Evolutionary conservation across 2,113 vertebrate species (phyloP), one percentile per base, ranked within the genome.

Genomic region (Seriola dumerili): DNA sequence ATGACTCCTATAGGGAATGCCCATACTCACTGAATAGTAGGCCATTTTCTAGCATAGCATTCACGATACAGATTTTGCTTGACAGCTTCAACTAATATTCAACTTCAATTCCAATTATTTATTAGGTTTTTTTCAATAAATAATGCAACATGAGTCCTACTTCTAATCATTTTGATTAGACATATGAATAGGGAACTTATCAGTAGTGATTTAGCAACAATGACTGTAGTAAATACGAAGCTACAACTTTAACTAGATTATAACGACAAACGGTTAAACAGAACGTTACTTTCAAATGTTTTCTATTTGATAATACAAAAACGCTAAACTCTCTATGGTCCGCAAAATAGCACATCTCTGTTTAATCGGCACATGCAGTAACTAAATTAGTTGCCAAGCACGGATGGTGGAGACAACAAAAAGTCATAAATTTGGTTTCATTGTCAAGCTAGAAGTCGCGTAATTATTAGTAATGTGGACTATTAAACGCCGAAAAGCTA

Each of bases 11-110:
- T 44, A 25, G 14, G 52, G 34, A 50, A 14, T 4, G 17, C 17
- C 34, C 48, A 52, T 7, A 11, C 72, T 61, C 21, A 54, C 46
- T 62, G 5, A 9, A 23, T 29, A 57, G 55, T 8, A 38, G 34
- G 63, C 36, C 64, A 69, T 50, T 48, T 69, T 79, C 17, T 16
- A 12, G 36, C n/a, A 32, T 32, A 52, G n/a, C 42, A 32, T 34
- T 42, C 17, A n/a, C 10, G 8, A 57, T 44, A 52, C 3, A 23
- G 16, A 54, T 50, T 52, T 21, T 52, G 4, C 48, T 19, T 21
- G 48, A 50, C 48, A 8, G 5, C 25, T 42, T 29, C 7, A 62
- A 25, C 21, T 19, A 12, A 32, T 14, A 25, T 1, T 29, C 2
- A 34, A 55, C 23, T 11, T 42, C 0, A 64, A 55, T 3, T 12